Conservation (phyloP, 2,888 invertebrate genomes). For the Willowsia nigromaculata region DNA sequence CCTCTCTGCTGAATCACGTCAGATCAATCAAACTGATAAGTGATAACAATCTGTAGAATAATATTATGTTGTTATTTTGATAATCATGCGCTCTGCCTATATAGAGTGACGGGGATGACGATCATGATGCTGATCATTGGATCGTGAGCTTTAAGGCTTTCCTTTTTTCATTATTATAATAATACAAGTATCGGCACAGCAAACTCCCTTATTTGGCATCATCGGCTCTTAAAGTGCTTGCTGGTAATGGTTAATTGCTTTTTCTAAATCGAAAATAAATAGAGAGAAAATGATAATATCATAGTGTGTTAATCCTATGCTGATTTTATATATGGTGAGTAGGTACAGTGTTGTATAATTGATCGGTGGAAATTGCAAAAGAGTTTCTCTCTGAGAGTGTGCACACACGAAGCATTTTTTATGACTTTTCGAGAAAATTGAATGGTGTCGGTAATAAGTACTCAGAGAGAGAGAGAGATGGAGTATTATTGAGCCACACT, state of each 20-base stretch:
- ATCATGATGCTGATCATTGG: neutral
- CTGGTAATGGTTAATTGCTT: neutral
- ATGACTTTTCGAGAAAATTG: too few relatives aligned
- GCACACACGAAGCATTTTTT: too few relatives aligned
- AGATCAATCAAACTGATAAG: neutral
- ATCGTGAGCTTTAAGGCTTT: neutral
- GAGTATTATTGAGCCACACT: too few relatives aligned
- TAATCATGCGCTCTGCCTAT: neutral
- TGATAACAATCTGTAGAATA: neutral
- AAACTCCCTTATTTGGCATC: neutral
- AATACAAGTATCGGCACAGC: neutral
- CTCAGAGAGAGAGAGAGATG: too few relatives aligned
- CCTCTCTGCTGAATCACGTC: neutral
- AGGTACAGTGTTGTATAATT: too few relatives aligned
- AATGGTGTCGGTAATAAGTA: too few relatives aligned
- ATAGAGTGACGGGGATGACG: neutral
- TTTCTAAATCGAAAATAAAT: neutral
- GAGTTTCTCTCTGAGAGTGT: too few relatives aligned
- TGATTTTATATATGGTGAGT: too few relatives aligned
- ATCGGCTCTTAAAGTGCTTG: neutral
- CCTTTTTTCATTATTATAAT: neutral
- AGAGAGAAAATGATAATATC: neutral
- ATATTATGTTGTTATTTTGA: neutral
- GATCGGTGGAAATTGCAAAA: too few relatives aligned
- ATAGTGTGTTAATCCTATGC: too few relatives aligned